phyloP scores from a whole-genome alignment of 2,888 invertebrate genomes.

The Platerodrilus igneus region DNA sequence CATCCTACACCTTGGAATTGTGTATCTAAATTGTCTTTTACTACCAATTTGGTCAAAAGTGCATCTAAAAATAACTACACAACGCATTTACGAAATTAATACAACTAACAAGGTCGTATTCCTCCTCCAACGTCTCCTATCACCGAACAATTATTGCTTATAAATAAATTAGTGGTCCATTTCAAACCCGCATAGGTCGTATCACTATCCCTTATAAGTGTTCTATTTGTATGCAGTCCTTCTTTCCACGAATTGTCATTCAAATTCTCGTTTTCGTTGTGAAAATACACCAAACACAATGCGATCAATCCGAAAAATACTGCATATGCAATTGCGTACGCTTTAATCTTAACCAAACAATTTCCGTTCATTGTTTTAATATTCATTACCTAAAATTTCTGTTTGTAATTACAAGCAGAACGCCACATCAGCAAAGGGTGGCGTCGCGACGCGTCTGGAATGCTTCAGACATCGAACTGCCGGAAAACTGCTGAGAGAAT shows the following conservation, averaged over 20 bases:
- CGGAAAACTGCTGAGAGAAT: constrained; percentile 11
- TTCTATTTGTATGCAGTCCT: constrained; percentile 18
- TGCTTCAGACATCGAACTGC: constrained; percentile 15
- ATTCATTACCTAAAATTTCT: constrained; percentile 16
- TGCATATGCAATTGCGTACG: constrained; percentile 13
- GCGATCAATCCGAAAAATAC: constrained; percentile 10
- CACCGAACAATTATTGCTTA: constrained; percentile 19
- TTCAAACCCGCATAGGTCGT: constrained; percentile 15
- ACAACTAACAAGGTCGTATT: too few species aligned
- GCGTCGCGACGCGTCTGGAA: constrained; percentile 21
- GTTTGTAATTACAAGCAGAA: constrained; percentile 11
- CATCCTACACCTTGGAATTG: too few species aligned
- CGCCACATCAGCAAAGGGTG: constrained; percentile 14
- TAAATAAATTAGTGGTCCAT: constrained; percentile 16
- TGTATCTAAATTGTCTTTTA: too few species aligned
- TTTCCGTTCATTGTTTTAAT: constrained; percentile 12
- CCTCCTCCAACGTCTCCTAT: too few species aligned
- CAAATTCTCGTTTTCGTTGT: constrained; percentile 14
- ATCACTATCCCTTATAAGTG: constrained; percentile 18
- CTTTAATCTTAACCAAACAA: constrained; percentile 10
- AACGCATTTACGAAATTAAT: too few species aligned
- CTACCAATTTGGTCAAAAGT: too few species aligned
- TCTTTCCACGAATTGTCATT: constrained; percentile 20
- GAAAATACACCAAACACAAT: constrained; percentile 12
- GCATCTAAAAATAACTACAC: too few species aligned